These are phyloP conservation scores for Siniperca undulata DNA, from an alignment of 2,797 vertebrate genomes.

Conservation along the genomic window DNA sequence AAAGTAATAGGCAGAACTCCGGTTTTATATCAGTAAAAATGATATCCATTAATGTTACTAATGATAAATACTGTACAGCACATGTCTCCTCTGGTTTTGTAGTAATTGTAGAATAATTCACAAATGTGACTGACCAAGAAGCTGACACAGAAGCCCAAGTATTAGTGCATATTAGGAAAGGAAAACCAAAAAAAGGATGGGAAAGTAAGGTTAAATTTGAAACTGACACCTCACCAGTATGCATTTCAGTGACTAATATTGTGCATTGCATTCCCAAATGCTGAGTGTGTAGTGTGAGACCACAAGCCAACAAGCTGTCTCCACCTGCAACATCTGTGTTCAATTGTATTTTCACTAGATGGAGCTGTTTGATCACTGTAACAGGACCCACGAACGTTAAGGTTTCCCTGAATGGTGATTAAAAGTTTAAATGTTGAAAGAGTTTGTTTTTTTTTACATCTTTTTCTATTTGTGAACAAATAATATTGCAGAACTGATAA, in stretches of 20 bases:
- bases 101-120: not conserved
- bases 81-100: not conserved
- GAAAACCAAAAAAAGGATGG: not conserved
- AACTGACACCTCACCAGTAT: not conserved
- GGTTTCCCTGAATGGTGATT: not conserved
- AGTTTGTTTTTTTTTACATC: not conserved
- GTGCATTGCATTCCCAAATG: not conserved
- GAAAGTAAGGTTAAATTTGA: not conserved
- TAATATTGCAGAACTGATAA: not conserved
- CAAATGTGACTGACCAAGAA: slow-evolving; percentile 1
- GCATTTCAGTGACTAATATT: slow-evolving; percentile 2
- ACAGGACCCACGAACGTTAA: not conserved
- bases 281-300: not conserved
- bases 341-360: slow-evolving; percentile 66
- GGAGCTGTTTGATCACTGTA: slow-evolving; percentile 68
- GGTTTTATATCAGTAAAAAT: not conserved
- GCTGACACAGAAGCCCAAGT: not conserved
- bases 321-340: not conserved
- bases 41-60: not conserved
- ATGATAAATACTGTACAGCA: not conserved
- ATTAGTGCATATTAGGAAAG: not conserved
- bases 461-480: not conserved
- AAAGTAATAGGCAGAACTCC: not conserved
- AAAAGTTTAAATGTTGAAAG: not conserved
- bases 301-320: not conserved